Percentiles rank a stretch among this genome's conserved stretches.
These are phyloP conservation scores for Neopipo cinnamomea DNA, from an alignment of 2,113 vertebrate species.

Conservation along the genomic window DNA sequence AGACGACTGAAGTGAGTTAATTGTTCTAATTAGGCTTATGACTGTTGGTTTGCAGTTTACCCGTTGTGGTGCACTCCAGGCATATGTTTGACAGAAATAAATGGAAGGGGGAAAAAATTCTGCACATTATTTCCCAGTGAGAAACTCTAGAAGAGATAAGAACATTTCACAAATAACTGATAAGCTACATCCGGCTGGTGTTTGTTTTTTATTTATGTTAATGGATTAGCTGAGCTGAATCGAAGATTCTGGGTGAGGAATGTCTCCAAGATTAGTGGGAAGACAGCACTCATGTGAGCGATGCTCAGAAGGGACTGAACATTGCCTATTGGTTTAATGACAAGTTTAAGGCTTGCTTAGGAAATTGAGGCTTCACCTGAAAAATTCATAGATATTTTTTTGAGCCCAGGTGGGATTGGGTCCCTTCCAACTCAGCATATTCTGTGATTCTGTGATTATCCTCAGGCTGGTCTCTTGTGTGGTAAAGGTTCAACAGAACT, in stretches of 20 bases:
- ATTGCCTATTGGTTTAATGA: neutral
- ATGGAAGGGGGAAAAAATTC: neutral
- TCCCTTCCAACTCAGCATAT: neutral
- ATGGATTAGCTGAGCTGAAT: neutral
- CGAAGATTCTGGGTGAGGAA: neutral
- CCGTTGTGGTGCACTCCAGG: neutral
- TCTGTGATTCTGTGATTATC: neutral
- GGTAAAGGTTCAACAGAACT: neutral
- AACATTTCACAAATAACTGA: constrained; percentile 40
- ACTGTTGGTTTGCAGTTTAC: neutral
- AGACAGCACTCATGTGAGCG: neutral
- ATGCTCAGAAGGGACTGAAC: neutral
- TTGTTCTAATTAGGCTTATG: neutral
- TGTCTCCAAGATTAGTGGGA: neutral
- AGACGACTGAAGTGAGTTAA: neutral
- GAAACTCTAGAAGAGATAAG: constrained; percentile 21
- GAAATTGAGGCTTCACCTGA: neutral
- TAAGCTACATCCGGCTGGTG: constrained; percentile 15
- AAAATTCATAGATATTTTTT: neutral
- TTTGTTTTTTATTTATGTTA: constrained; percentile 30
- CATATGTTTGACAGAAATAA: neutral
- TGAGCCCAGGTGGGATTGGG: neutral
- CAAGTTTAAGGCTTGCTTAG: neutral
- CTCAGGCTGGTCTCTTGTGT: neutral
- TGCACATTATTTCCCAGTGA: constrained; percentile 2